These are phyloP conservation scores for Leptothorax acervorum DNA, from an alignment of 2,888 invertebrate species.

Conservation along the genomic window DNA sequence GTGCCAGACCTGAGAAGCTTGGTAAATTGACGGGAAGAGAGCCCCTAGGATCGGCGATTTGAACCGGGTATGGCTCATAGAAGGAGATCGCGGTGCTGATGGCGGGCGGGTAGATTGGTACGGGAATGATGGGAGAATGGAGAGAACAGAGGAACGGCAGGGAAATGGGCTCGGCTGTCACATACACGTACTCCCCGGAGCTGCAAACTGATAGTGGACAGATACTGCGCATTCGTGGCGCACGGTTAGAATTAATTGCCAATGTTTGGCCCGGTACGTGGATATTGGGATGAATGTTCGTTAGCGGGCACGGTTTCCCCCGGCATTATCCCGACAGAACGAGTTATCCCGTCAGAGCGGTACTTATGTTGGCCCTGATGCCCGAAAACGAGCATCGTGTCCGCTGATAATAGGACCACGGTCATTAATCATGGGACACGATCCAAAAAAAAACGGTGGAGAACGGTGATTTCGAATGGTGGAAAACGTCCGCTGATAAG, in stretches of 20 bases:
- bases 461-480: constrained; percentile 45
- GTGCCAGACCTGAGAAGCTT: constrained; percentile 22
- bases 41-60: constrained; percentile 29
- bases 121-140: constrained; percentile 36
- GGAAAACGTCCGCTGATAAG: constrained; percentile 53
- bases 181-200: constrained; percentile 80
- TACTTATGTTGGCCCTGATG: constrained; percentile 73
- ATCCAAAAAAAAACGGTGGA: constrained; percentile 39
- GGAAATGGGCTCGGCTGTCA: constrained; percentile 79
- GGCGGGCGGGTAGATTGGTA: constrained; percentile 38
- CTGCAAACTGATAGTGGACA: constrained; percentile 79
- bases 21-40: constrained; percentile 24
- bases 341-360: constrained; percentile 71
- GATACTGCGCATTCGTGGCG: constrained; percentile 78
- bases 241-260: constrained; percentile 81
- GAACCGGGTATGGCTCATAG: constrained; percentile 24
- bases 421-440: constrained; percentile 64
- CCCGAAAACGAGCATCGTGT: constrained; percentile 70
- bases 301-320: constrained; percentile 71
- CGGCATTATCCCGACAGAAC: constrained; percentile 64
- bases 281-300: constrained; percentile 79
- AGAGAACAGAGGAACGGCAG: constrained; percentile 55
- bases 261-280: constrained; percentile 79
- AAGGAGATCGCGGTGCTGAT: constrained; percentile 35
- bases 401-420: constrained; percentile 64